phyloP scores from a whole-genome alignment of 1,140 invertebrate species.

The Laodelphax striatellus region DNA sequence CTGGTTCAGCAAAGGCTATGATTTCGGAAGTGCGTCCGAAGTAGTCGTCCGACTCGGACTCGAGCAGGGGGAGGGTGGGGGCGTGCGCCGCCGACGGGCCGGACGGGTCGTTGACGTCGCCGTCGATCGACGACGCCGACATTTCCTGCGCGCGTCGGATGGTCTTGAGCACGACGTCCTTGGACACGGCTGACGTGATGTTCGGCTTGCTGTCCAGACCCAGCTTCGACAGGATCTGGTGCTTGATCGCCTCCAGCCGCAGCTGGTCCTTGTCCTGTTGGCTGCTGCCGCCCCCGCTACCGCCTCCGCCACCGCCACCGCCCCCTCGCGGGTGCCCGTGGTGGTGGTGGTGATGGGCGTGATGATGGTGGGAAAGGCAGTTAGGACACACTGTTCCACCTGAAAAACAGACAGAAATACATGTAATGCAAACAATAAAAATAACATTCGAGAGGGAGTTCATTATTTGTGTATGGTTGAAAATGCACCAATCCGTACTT shows the following conservation, averaged over 20 bases:
- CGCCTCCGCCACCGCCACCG: not conserved
- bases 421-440: too few species aligned
- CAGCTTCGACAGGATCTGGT: conserved; percentile 61
- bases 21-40: conserved; percentile 69
- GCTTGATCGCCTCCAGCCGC: conserved; percentile 61
- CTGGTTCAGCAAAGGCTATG: conserved; percentile 68
- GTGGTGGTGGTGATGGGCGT: conserved; percentile 8
- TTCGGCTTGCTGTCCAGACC: conserved; percentile 55
- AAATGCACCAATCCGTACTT: too few species aligned
- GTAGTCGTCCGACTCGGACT: conserved; percentile 52
- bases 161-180: conserved; percentile 55
- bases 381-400: conserved; percentile 9
- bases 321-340: conserved; percentile 14
- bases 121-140: conserved; percentile 14
- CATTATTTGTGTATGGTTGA: too few species aligned
- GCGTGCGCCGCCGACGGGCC: conserved; percentile 17
- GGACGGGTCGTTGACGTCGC: conserved; percentile 24
- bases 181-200: conserved; percentile 46
- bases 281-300: conserved; percentile 15
- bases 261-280: conserved; percentile 40
- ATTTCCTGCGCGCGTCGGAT: conserved; percentile 48
- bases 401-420: conserved; percentile 3
- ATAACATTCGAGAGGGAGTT: too few species aligned
- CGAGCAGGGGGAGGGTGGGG: conserved; percentile 26
- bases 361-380: conserved; percentile 7